These are phyloP conservation scores for Callinectes sapidus DNA, from an alignment of 2,888 invertebrate species.

Conservation along the genomic window DNA sequence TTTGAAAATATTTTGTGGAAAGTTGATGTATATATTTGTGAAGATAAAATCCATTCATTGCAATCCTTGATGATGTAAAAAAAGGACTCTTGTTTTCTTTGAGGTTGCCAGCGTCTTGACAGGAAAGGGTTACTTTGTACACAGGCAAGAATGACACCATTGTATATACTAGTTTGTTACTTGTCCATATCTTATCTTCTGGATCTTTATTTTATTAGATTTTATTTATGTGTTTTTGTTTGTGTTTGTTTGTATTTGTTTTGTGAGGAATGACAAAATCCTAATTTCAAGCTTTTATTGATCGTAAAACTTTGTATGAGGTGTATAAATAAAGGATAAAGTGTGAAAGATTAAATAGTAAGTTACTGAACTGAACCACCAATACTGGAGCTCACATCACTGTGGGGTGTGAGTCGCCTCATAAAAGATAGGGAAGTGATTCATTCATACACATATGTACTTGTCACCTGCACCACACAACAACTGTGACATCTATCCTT, in stretches of 20 bases:
- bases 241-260: not conserved
- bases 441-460: too few species aligned
- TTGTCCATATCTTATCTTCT: not conserved
- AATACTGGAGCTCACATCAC: not conserved
- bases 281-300: not conserved
- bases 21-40: not conserved
- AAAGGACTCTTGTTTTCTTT: not conserved
- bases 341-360: not conserved
- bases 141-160: not conserved
- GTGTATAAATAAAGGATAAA: conserved; percentile 20
- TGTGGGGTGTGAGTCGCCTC: not conserved
- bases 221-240: not conserved
- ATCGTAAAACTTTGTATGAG: not conserved
- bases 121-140: not conserved
- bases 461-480: too few species aligned
- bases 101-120: not conserved
- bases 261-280: not conserved
- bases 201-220: not conserved
- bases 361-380: not conserved
- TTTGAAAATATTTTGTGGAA: not conserved
- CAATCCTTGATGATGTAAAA: not conserved
- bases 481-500: too few species aligned
- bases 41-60: not conserved
- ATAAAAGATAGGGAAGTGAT: too few species aligned
- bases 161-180: conserved; percentile 4